phyloP scores from a whole-genome alignment of 2,888 invertebrate species.

The Leucoptera coffeella region DNA sequence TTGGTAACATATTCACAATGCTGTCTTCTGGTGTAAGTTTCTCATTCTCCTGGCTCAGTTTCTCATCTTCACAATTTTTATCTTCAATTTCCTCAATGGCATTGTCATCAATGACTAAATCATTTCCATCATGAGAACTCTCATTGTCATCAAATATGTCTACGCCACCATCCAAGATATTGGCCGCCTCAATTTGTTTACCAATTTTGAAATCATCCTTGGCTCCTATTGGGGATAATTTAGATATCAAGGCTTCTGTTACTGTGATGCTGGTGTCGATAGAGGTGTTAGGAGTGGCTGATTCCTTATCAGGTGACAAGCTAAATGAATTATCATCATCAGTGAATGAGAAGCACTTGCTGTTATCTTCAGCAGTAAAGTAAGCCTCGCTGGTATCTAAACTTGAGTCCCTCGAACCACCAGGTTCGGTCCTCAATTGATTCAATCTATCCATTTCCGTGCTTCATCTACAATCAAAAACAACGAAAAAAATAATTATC shows the following conservation, averaged over 20 bases:
- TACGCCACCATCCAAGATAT: slow-evolving; percentile 42
- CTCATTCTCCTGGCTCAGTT: slow-evolving; percentile 10
- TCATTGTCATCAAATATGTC: slow-evolving; percentile 47
- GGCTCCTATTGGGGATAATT: slow-evolving; percentile 29
- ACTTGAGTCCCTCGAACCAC: slow-evolving; percentile 20
- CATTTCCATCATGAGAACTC: slow-evolving; percentile 44
- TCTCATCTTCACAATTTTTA: slow-evolving; percentile 16
- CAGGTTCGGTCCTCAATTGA: slow-evolving; percentile 32
- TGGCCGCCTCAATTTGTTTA: slow-evolving; percentile 40
- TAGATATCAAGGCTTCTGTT: slow-evolving; percentile 20
- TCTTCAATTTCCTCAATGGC: slow-evolving; percentile 18
- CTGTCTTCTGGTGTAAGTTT: slow-evolving; percentile 10
- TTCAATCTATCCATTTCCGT: slow-evolving; percentile 45
- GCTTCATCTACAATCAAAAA: slow-evolving; percentile 34
- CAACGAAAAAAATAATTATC: too few species aligned
- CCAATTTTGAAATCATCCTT: slow-evolving; percentile 35
- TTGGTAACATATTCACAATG: slow-evolving; percentile 13
- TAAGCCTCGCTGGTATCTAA: slow-evolving; percentile 33
- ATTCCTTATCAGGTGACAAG: slow-evolving; percentile 25
- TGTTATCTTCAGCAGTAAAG: slow-evolving; percentile 29
- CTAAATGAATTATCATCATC: slow-evolving; percentile 34
- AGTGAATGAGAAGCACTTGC: slow-evolving; percentile 39
- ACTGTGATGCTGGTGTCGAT: slow-evolving; percentile 15
- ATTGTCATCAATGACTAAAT: slow-evolving; percentile 44
- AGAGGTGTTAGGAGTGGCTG: slow-evolving; percentile 10